Evolutionary conservation across 2,888 invertebrate species (phyloP), one percentile per base, ranked within the genome.

Genomic region (Cataglyphis altisquamis): DNA sequence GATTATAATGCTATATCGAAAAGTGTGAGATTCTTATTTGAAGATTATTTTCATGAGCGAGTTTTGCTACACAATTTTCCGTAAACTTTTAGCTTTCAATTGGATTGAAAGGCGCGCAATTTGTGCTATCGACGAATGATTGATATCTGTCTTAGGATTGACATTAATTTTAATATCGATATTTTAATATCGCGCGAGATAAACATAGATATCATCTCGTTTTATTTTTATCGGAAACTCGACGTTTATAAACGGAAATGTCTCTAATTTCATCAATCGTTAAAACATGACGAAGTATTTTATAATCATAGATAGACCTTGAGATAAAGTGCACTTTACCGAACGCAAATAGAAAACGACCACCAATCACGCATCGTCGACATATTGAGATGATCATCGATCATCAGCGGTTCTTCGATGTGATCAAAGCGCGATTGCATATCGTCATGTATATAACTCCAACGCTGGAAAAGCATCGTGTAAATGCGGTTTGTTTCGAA

Each of bases 401-500:
- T 36, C 21, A 10, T 39, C n/a, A 5, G 39, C 6, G 15, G 36
- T 75, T 48, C 15, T 73, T 41, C 4, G 29, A 73, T 12, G 2
- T 45, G 25, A 62, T 41, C 9, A 1, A 18, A 15, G 3, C 18
- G 25, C 18, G 25, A 8, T 73, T 15, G 12, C 32, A n/a, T 12
- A 6, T 18, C n/a, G 39, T 6, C 18, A 8, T 48, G n/a, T n/a
- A 41, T 2, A 8, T 15, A 32, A 5, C 6, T 12, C 32, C 60
- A 9, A 73, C 5, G n/a, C 39, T 67, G 48, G 60, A 48, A n/a
- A 48, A 77, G 64, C 57, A 32, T 32, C 32, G 32, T 25, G 63
- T 10, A 21, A 72, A 55, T 25, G 25, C 66, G 15, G 29, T 84
- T 87, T 63, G 78, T 83, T 68, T 84, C 63, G 63, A 77, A 45